Conservation (phyloP, 2,113 vertebrate genomes). For the Catagonus wagneri region DNA sequence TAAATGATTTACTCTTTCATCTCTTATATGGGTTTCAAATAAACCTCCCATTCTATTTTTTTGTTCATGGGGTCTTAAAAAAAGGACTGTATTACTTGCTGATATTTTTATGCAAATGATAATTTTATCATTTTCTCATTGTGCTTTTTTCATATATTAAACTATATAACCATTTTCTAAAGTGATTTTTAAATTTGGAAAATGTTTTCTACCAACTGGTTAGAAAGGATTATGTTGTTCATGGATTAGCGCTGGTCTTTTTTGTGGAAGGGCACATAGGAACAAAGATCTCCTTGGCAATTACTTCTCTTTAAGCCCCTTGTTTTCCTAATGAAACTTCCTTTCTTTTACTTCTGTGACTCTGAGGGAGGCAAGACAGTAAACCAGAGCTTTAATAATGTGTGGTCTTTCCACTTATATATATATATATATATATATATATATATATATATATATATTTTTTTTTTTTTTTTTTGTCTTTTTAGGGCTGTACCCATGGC, state of each 20-base stretch:
- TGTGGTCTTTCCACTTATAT: neutral
- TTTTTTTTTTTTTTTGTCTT: no score
- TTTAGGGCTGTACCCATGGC: no score
- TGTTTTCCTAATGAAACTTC: neutral
- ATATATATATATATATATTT: no score
- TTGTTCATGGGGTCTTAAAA: neutral
- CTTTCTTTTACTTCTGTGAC: neutral
- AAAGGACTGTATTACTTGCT: neutral
- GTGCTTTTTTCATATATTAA: neutral
- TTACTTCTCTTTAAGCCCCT: neutral
- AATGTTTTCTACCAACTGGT: neutral
- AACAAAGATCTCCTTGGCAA: neutral
- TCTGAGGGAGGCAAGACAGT: neutral
- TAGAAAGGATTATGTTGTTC: neutral
- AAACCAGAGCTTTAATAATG: neutral
- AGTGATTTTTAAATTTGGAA: neutral
- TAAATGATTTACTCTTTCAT: neutral
- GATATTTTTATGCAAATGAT: slow-evolving; percentile 22
- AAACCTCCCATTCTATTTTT: neutral
- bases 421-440: no score
- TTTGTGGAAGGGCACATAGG: neutral
- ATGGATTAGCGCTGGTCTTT: neutral
- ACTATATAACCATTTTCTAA: neutral
- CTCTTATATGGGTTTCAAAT: neutral
- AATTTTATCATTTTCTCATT: neutral